These are phyloP conservation scores for Acleris literana DNA, from an alignment of 2,888 invertebrate species.

Conservation along the genomic window DNA sequence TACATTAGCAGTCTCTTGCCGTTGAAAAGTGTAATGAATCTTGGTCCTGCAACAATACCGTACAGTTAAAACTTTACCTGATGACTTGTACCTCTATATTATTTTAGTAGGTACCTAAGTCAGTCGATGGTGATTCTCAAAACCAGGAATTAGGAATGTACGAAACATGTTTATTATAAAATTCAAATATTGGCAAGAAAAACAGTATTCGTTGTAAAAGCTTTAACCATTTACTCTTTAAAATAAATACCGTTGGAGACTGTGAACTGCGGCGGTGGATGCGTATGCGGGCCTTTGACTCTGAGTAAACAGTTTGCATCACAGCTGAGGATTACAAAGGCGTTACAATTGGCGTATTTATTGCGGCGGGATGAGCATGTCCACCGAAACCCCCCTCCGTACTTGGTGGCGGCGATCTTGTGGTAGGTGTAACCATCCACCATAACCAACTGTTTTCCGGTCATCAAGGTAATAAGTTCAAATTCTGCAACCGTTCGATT, in stretches of 20 bases:
- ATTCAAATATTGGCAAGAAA: no score
- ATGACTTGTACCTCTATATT: no score
- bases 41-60: slow-evolving; percentile 6
- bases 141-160: no score
- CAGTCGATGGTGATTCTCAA: no score
- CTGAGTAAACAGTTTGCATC: not conserved
- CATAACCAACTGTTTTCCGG: slow-evolving; percentile 4
- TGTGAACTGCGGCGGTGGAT: not conserved
- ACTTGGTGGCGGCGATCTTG: not conserved
- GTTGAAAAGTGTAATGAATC: slow-evolving; percentile 24
- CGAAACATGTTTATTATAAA: no score
- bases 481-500: not conserved
- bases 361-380: not conserved
- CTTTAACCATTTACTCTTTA: not conserved
- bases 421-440: slow-evolving; percentile 12
- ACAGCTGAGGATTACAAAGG: not conserved
- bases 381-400: not conserved
- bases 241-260: not conserved
- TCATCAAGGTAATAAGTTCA: not conserved
- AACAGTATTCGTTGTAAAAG: no score
- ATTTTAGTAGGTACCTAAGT: no score
- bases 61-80: not conserved
- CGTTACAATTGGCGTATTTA: slow-evolving; percentile 5
- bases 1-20: slow-evolving; percentile 33
- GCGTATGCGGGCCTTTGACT: not conserved